Base-by-base conservation (phyloP, 2,888 invertebrate genomes). In the Creontiades dilutus region DNA sequence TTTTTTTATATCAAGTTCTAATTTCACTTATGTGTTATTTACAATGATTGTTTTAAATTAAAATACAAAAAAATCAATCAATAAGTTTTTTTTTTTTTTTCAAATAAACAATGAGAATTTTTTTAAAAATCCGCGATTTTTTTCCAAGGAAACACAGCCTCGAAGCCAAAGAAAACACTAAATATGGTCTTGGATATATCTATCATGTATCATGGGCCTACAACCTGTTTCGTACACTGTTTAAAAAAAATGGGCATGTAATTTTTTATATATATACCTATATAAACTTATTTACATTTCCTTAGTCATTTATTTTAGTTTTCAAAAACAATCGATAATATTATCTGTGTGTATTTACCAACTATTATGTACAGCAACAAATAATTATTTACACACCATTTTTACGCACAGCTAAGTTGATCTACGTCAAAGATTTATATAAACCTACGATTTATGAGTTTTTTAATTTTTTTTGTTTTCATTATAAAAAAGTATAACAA, bases 331-430 rank as follows among this genome's bases (percentile, higher is more conserved):
- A 78, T 47, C 52, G 19, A 52, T 82, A 82, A 52, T 52, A 23
- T 52, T 82, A 68, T 68, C 27, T 13, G 57, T 57, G 47, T 23
- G 14, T 47, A 81, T 47, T 23, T 81, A 81, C n/a, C 47, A 81
- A 47, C 82, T 82, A 82, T n/a, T 85, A 85, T 85, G 27, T 85
- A 85, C 85, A 85, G 61, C 48, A 85, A 85, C 85, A 85, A 47
- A 47, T 23, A 37, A 37, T 55, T 85, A 85, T 85, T 46, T 82
- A 82, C 82, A 82, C 16, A 78, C 52, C 14, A 82, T 52, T n/a
- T n/a, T 23, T 81, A 81, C 27, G 82, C 47, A 80, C 78, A 37
- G 46, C 78, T 80, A 80, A 46, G 19, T 80, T 80, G 13, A 11
- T 47, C 78, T 47, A 80, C 78, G 13, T 46, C 46, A 80, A 46